These are phyloP conservation scores for Oncorhynchus clarkii DNA, from an alignment of 2,113 vertebrate genomes.

Conservation along the genomic window DNA sequence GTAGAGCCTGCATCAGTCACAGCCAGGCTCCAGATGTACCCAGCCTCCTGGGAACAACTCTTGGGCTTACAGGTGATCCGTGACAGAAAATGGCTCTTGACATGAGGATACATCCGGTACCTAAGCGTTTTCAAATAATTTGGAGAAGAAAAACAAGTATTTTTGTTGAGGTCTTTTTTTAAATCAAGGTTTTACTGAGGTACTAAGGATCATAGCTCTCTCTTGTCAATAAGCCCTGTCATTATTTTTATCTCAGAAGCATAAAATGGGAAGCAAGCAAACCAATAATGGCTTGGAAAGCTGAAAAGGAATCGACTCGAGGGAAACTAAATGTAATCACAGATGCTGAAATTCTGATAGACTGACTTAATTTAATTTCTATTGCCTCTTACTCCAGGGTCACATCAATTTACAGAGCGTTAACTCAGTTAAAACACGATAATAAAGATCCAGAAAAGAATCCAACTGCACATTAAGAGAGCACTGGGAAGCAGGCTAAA, in stretches of 20 bases:
- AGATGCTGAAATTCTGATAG: constrained; percentile 82
- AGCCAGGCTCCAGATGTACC: background rate
- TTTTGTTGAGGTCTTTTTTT: background rate
- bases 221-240: background rate
- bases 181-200: background rate
- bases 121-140: background rate
- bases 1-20: constrained; percentile 9
- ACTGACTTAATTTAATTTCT: constrained; percentile 89
- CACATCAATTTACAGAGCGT: constrained; percentile 74
- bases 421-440: constrained; percentile 70
- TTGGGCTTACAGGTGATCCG: constrained; percentile 10
- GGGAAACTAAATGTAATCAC: constrained; percentile 79
- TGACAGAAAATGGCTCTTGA: constrained; percentile 1
- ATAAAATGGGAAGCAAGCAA: constrained; percentile 13
- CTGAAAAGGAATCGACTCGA: constrained; percentile 29
- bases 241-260: background rate
- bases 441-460: constrained; percentile 59
- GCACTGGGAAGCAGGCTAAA: constrained; percentile 9
- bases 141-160: background rate
- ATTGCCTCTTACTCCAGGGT: constrained; percentile 71
- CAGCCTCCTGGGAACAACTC: background rate
- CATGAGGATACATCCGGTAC: constrained; percentile 1
- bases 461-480: constrained; percentile 27
- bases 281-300: constrained; percentile 50
- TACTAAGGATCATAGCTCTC: background rate